These are phyloP conservation scores for Oreamnos americanus DNA, from an alignment of 2,113 vertebrate species.

Conservation along the genomic window DNA sequence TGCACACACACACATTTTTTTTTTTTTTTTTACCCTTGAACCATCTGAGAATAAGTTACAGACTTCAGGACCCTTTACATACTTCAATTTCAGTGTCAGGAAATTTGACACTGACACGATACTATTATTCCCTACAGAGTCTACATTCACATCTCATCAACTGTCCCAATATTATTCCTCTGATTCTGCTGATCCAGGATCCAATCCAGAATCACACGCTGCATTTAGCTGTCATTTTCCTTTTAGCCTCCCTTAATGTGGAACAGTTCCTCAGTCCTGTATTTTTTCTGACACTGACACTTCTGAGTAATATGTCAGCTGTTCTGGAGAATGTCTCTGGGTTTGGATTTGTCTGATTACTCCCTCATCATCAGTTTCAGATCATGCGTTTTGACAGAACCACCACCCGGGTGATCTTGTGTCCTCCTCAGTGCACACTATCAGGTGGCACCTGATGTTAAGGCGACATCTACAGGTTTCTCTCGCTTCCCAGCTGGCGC, in stretches of 20 bases:
- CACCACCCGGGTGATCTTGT: neutral
- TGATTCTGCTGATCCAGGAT: neutral
- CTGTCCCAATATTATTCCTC: neutral
- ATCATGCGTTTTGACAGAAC: neutral
- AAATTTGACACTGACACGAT: neutral
- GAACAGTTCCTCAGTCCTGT: neutral
- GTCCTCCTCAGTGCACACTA: neutral
- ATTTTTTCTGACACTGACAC: neutral
- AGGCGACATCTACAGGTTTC: neutral
- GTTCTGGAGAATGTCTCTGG: neutral
- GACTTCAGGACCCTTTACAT: neutral
- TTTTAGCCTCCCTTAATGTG: neutral
- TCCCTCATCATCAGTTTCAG: neutral
- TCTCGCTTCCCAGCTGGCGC: neutral
- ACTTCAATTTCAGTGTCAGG: neutral
- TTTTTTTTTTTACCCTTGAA: neutral
- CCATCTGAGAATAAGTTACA: neutral
- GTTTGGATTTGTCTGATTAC: neutral
- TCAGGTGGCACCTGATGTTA: neutral
- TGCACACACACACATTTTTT: neutral
- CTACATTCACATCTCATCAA: conserved; percentile 8
- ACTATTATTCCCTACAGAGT: neutral
- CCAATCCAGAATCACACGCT: neutral
- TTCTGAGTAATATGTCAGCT: neutral
- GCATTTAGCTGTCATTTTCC: neutral